Evolutionary conservation across 2,888 invertebrate genomes (phyloP).

Genomic region (Sipha maydis): DNA sequence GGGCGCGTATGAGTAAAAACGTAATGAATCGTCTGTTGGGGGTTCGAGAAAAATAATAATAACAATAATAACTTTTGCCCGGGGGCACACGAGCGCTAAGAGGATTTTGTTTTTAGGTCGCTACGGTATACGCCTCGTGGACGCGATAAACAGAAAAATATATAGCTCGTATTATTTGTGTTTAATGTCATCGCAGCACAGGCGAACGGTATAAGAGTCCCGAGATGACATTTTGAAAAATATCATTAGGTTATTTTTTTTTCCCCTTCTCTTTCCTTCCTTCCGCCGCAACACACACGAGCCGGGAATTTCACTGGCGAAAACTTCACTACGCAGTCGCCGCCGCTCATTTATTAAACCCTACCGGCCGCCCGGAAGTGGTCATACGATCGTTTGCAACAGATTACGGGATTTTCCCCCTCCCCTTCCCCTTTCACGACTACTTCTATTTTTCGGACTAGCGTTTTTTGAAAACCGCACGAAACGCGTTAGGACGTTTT

Average conservation of each 20-base stretch:
- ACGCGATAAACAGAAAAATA: constrained; percentile 1
- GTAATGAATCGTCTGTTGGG: not conserved
- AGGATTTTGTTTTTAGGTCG: not conserved
- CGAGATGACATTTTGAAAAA: constrained; percentile 3
- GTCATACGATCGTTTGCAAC: constrained; percentile 3
- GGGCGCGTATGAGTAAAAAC: too few relatives aligned
- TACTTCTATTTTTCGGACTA: not conserved
- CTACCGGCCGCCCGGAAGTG: not conserved
- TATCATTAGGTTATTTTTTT: not conserved
- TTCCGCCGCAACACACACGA: not conserved
- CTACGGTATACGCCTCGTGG: not conserved
- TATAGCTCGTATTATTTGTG: not conserved
- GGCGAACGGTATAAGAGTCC: not conserved
- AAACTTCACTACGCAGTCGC: not conserved
- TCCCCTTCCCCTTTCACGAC: not conserved
- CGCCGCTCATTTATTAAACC: constrained; percentile 12
- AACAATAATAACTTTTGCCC: not conserved
- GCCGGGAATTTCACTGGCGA: too few relatives aligned
- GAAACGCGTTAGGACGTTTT: not conserved
- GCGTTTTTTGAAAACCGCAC: not conserved
- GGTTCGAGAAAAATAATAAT: not conserved
- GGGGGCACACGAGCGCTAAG: not conserved
- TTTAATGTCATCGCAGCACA: not conserved
- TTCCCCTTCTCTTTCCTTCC: not conserved
- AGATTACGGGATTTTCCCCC: not conserved